phyloP scores from a whole-genome alignment of 2,797 vertebrate genomes.

The Carduelis carduelis region DNA sequence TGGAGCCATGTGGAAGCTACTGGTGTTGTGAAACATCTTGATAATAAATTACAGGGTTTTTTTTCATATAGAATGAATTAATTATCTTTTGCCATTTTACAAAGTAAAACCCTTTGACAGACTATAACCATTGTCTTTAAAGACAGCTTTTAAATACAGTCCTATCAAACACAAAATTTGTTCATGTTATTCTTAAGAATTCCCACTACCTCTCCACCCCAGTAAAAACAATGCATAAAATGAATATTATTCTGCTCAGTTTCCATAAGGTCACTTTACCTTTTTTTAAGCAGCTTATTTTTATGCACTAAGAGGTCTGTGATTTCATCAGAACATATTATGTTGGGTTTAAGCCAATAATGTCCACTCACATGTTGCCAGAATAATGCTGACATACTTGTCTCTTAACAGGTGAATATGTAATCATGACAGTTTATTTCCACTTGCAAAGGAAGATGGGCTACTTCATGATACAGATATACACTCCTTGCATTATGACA shows the following conservation, averaged over 20 bases:
- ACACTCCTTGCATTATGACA: slow-evolving; percentile 96
- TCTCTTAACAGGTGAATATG: slow-evolving; percentile 89
- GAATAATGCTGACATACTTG: slow-evolving; percentile 50
- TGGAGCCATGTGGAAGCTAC: neutral
- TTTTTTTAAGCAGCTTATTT: slow-evolving; percentile 17
- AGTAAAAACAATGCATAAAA: neutral
- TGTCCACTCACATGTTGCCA: neutral
- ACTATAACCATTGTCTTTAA: neutral
- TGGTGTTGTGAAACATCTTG: neutral
- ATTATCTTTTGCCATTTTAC: neutral
- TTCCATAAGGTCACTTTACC: neutral
- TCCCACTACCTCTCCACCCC: neutral
- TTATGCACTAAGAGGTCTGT: neutral
- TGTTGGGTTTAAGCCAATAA: slow-evolving; percentile 28
- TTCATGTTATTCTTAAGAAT: neutral
- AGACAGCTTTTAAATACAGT: neutral
- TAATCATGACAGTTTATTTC: slow-evolving; percentile 97
- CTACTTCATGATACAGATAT: slow-evolving; percentile 97
- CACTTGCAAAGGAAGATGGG: slow-evolving; percentile 93
- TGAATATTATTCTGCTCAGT: neutral
- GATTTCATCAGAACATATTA: neutral
- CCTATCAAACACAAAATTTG: neutral
- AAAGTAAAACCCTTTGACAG: neutral
- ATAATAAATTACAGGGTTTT: neutral
- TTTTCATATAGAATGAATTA: neutral